Conservation (phyloP, 2,113 vertebrate genomes). For the Anolis sagrei region DNA sequence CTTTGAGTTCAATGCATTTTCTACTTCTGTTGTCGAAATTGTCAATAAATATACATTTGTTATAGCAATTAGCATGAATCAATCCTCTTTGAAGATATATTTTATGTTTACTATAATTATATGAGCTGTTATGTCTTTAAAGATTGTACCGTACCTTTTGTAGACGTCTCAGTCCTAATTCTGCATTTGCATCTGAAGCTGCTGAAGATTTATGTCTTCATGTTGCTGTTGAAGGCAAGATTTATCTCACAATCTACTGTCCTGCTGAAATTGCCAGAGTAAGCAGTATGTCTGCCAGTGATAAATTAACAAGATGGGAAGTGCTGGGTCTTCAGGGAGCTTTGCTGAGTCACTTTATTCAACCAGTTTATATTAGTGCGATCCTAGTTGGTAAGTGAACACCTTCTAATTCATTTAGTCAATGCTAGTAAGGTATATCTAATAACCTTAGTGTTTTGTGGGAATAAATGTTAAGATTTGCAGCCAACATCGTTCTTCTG, state of each 20-base stretch:
- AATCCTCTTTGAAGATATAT: neutral
- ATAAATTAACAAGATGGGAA: conserved; percentile 94
- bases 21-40: neutral
- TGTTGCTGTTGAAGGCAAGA: conserved; percentile 87
- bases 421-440: neutral
- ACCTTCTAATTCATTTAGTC: neutral
- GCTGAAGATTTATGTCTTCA: conserved; percentile 89
- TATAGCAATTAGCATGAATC: too few relatives aligned
- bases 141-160: conserved; percentile 23
- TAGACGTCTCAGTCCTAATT: conserved; percentile 86
- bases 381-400: conserved; percentile 86
- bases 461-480: neutral
- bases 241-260: conserved; percentile 84
- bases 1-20: neutral
- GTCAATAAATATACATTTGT: too few relatives aligned
- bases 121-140: rapidly evolving
- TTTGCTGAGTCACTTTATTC: conserved; percentile 92
- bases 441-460: neutral
- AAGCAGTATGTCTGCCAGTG: conserved; percentile 90
- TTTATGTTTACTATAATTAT: neutral
- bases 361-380: conserved; percentile 88
- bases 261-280: conserved; percentile 71
- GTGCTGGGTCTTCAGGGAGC: conserved; percentile 94
- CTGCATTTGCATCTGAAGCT: conserved; percentile 84
- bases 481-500: neutral